Conservation (phyloP, 2,113 vertebrate genomes). For the zebrafish (Danio rerio) region DNA sequence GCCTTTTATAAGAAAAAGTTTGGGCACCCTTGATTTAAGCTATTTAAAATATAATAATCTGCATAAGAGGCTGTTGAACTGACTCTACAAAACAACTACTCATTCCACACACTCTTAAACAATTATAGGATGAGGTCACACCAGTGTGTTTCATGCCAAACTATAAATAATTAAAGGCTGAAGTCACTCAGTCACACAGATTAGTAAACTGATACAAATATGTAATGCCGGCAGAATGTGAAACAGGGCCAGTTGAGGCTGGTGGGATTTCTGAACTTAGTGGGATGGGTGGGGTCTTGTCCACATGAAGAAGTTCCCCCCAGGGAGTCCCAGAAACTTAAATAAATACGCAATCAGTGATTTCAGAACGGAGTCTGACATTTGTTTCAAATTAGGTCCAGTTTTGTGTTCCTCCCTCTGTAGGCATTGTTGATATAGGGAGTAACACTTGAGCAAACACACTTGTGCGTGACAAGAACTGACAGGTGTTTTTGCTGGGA, state of each 20-base stretch:
- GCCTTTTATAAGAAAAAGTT: too few relatives aligned
- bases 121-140: not conserved
- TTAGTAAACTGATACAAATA: conserved; percentile 29
- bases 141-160: not conserved
- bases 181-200: conserved; percentile 1
- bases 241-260: not conserved
- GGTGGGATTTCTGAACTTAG: not conserved
- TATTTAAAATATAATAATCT: too few relatives aligned
- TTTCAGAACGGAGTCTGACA: conserved; percentile 15
- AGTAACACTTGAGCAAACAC: not conserved
- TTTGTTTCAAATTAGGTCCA: conserved; percentile 23
- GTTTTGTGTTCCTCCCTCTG: not conserved
- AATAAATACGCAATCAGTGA: not conserved
- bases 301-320: not conserved
- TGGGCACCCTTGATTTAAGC: too few relatives aligned
- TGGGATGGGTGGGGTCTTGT: not conserved
- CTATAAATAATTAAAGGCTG: not conserved
- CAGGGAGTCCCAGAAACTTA: not conserved
- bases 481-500: not conserved
- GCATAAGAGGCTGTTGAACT: not conserved
- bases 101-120: not conserved
- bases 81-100: not conserved
- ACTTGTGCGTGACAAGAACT: not conserved
- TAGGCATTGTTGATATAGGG: not conserved
- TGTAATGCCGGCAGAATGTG: conserved; percentile 28